Evolutionary conservation across 2,797 vertebrate species (phyloP).

Genomic region (Percopsis omiscomaycus): DNA sequence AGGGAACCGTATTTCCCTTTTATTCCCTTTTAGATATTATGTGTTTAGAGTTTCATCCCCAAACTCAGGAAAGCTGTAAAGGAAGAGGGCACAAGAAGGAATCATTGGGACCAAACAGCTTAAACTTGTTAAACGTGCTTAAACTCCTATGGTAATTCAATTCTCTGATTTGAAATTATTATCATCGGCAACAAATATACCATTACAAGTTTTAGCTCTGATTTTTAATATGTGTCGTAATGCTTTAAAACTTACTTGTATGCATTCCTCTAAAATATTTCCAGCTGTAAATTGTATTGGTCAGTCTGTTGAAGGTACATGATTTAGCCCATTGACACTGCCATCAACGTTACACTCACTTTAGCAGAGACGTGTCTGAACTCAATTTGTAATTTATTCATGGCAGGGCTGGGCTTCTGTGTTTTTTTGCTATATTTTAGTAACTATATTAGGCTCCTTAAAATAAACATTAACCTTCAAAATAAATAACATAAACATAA

Average conservation of each 20-base stretch:
- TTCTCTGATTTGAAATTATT: conserved; percentile 25
- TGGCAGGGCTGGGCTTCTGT: no score
- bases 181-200: conserved; percentile 14
- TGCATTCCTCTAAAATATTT: conserved; percentile 62
- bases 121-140: conserved; percentile 23
- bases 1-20: conserved; percentile 41
- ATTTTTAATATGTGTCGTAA: not conserved
- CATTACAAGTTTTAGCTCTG: conserved; percentile 6
- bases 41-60: conserved; percentile 23
- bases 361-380: not conserved
- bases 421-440: no score
- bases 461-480: no score
- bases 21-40: conserved; percentile 15
- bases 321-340: conserved; percentile 34
- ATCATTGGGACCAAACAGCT: conserved; percentile 51
- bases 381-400: no score
- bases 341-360: conserved; percentile 24
- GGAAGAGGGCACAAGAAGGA: conserved; percentile 50
- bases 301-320: conserved; percentile 61
- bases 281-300: conserved; percentile 55
- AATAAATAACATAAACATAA: no score
- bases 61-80: conserved; percentile 50
- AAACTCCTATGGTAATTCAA: conserved; percentile 17
- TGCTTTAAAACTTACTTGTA: conserved; percentile 46
- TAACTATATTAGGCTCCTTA: no score